Base-by-base conservation (phyloP, 2,888 invertebrate species). In the Trissolcus japonicus region DNA sequence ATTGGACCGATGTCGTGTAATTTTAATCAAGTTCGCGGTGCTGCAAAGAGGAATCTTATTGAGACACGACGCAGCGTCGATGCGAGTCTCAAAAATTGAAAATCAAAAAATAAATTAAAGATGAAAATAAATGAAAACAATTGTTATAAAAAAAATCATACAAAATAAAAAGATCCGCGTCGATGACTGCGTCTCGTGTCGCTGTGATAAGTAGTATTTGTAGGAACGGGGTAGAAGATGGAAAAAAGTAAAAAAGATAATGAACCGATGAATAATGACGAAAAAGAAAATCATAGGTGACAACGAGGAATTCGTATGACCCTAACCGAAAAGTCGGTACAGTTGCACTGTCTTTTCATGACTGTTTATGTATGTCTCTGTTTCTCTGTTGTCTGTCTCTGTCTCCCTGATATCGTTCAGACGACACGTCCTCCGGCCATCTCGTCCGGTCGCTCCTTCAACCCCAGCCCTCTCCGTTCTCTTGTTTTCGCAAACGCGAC, bases 11-110 rank as follows among this genome's bases (percentile, higher is more conserved):
- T 69, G 16, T 7, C 11, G 40, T 17, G 17, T 61, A 69, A 60
- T 7, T 59, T 57, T 65, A 69, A 65, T 35, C 25, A 73, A 61
- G 56, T 63, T 65, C 53, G 68, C 60, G 78, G 55, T 76, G 76
- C 69, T 76, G 79, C 79, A 79, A 79, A 79, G 79, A 79, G 76
- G 79, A 79, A 79, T 73, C 79, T 79, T 79, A 66, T 73, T 29
- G 50, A 19, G 48, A 73, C 72, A 72, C 63, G 43, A 63, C 51
- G 46, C 63, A 67, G 71, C 25, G 75, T 76, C 75, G 61, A 66
- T 55, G 61, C 53, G 35, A 29, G 50, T 65, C 29, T 66, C 35
- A 17, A n/a, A 17, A 25, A 25, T 25, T 25, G 25, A 4, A 25
- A 25, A 25, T 25, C n/a, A n/a, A n/a, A n/a, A n/a, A n/a, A n/a